Percentiles rank a stretch among this genome's conserved stretches.
These are phyloP conservation scores for Aphis craccivora DNA, from an alignment of 1,140 invertebrate genomes.

Conservation along the genomic window DNA sequence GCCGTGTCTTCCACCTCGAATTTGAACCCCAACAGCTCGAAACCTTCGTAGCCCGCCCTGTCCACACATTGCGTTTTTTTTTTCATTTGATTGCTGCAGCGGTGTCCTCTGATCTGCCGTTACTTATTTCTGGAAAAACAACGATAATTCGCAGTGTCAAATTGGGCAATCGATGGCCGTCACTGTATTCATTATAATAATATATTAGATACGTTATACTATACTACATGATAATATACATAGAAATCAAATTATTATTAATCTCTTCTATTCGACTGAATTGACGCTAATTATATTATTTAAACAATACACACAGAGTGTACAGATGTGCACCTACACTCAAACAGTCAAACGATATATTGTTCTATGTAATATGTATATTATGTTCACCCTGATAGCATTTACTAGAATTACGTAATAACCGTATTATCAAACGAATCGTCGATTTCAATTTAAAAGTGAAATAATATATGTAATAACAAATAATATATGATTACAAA, in stretches of 20 bases:
- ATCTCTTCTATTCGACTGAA: too few species aligned
- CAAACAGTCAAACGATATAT: neutral
- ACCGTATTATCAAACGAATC: neutral
- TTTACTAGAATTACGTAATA: neutral
- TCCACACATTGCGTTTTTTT: neutral
- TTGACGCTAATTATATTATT: neutral
- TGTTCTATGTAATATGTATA: neutral
- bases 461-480: neutral
- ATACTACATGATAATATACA: too few species aligned
- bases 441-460: neutral
- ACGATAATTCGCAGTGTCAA: neutral
- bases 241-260: too few species aligned
- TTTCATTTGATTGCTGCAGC: neutral
- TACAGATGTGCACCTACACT: neutral
- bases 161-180: neutral
- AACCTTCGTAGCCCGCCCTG: slow-evolving; percentile 16
- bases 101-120: neutral
- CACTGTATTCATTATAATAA: too few species aligned
- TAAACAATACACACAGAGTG: neutral
- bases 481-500: neutral
- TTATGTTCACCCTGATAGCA: neutral
- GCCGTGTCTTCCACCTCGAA: slow-evolving; percentile 23
- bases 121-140: neutral
- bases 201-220: too few species aligned
- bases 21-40: slow-evolving; percentile 34